Conservation (phyloP, 1,140 invertebrate genomes). For the Drosophila teissieri region DNA sequence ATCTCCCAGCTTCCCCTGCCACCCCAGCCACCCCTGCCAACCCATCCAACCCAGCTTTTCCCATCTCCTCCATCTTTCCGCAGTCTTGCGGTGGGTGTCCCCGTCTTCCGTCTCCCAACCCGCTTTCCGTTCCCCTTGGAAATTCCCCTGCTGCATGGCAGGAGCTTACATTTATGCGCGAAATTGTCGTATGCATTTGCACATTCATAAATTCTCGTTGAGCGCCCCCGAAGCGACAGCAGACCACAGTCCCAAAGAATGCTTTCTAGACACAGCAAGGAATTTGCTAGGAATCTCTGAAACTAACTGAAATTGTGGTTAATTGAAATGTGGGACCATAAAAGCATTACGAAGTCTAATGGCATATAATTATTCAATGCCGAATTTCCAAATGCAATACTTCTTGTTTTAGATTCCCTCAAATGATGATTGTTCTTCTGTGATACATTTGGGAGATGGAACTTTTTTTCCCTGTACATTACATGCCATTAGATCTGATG, state of each 20-base stretch:
- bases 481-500: constrained; percentile 42
- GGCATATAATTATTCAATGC: too few relatives aligned
- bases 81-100: constrained; percentile 65
- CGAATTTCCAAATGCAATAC: too few relatives aligned
- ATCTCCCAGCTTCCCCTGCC: constrained; percentile 13
- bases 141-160: constrained; percentile 29
- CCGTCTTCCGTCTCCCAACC: constrained; percentile 15
- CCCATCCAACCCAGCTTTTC: too few relatives aligned
- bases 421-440: too few relatives aligned
- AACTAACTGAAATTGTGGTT: neutral
- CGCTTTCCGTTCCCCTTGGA: neutral
- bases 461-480: constrained; percentile 11
- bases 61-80: constrained; percentile 19
- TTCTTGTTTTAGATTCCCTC: too few relatives aligned
- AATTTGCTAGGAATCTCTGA: neutral
- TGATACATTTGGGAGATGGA: too few relatives aligned
- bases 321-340: neutral
- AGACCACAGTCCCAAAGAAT: constrained; percentile 58
- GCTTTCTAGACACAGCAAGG: constrained; percentile 28
- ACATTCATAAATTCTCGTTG: constrained; percentile 83
- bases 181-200: constrained; percentile 83
- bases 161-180: constrained; percentile 81
- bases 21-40: too few relatives aligned
- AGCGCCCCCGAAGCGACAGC: constrained; percentile 77
- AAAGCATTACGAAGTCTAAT: neutral